phyloP scores from a whole-genome alignment of 2,113 vertebrate genomes.

The Leucosticte australis region DNA sequence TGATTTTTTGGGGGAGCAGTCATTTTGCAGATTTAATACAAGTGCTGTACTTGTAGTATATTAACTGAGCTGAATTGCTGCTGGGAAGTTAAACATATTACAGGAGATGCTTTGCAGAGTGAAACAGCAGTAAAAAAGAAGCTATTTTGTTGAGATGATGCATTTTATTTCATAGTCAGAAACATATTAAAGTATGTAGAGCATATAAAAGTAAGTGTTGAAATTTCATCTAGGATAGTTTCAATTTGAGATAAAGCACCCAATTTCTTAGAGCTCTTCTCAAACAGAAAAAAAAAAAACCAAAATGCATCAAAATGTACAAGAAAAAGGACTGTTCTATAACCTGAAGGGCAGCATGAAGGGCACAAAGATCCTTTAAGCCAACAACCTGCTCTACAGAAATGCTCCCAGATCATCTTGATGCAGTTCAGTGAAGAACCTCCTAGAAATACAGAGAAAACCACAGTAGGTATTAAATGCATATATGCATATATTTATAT shows the following conservation, averaged over 20 bases:
- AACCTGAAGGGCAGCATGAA: background rate
- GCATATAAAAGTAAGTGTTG: slow-evolving; percentile 31
- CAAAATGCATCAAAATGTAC: background rate
- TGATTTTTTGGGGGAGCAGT: background rate
- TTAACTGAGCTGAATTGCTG: slow-evolving; percentile 41
- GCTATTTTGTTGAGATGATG: slow-evolving; percentile 29
- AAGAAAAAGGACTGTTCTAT: background rate
- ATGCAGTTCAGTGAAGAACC: background rate
- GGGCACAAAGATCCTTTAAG: background rate
- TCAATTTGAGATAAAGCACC: slow-evolving; percentile 23
- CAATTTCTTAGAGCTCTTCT: background rate
- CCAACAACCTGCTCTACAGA: background rate
- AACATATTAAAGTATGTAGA: slow-evolving; percentile 21
- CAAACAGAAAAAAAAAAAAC: background rate
- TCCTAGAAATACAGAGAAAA: background rate
- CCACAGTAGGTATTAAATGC: background rate
- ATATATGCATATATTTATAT: background rate
- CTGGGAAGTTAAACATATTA: slow-evolving; percentile 53
- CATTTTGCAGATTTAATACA: background rate
- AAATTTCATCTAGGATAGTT: slow-evolving; percentile 20
- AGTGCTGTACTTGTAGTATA: background rate
- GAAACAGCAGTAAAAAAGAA: slow-evolving; percentile 33
- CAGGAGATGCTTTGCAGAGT: background rate
- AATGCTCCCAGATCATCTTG: background rate
- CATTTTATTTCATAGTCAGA: slow-evolving; percentile 30